Conservation (phyloP, 2,888 invertebrate genomes). For the Acronicta alni region DNA sequence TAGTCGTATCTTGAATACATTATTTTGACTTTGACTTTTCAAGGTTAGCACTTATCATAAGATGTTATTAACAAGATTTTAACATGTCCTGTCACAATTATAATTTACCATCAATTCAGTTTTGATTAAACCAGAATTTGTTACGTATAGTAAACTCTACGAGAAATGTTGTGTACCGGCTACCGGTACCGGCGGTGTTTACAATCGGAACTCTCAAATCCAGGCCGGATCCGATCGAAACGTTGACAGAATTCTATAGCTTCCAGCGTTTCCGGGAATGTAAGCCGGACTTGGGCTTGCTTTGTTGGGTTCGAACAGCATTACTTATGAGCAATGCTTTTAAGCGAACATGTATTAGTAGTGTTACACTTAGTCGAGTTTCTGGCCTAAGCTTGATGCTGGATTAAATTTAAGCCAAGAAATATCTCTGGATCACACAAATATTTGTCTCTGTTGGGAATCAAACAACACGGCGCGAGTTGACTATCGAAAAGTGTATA, state of each 20-base stretch:
- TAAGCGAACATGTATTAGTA: not conserved
- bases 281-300: constrained; percentile 2
- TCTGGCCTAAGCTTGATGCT: not conserved
- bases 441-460: no score
- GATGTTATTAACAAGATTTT: not conserved
- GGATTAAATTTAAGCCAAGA: no score
- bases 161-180: not conserved
- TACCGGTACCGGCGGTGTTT: constrained; percentile 11
- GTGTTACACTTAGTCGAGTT: not conserved
- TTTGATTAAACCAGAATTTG: not conserved
- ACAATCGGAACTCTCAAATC: constrained; percentile 34
- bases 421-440: no score
- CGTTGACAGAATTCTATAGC: constrained; percentile 13
- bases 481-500: no score
- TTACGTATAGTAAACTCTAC: not conserved
- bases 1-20: no score
- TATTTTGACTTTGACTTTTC: no score
- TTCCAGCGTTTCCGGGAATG: constrained; percentile 22
- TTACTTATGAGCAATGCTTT: not conserved
- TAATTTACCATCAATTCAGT: not conserved
- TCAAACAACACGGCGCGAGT: no score
- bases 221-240: constrained; percentile 19
- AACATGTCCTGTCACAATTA: not conserved
- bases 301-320: constrained; percentile 10
- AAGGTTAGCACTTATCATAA: no score